A percentile compares a stretch with the other conserved stretches of the same genome.
phyloP scores from a whole-genome alignment of 1,140 invertebrate species.

The Leptinotarsa undecemlineata region DNA sequence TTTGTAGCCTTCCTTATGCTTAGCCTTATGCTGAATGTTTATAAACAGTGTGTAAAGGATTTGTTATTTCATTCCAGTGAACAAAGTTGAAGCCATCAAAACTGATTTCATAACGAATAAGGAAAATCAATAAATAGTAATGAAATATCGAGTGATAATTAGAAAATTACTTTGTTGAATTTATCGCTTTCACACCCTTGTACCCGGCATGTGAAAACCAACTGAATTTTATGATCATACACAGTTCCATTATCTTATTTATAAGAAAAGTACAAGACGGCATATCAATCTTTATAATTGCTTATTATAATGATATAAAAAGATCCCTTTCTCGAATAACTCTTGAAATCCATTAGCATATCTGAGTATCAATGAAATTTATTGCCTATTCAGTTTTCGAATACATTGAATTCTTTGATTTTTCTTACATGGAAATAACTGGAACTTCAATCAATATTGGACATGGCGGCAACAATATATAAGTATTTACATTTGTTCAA shows the following conservation, averaged over 20 bases:
- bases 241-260: constrained; percentile 16
- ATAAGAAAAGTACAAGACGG: constrained; percentile 15
- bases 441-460: too few species aligned
- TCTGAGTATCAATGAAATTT: constrained; percentile 28
- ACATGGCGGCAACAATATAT: too few species aligned
- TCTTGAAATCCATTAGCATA: constrained; percentile 24
- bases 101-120: too few species aligned
- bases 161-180: background rate
- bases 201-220: background rate
- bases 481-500: too few species aligned
- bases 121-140: background rate
- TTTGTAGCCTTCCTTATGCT: too few species aligned
- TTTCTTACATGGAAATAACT: too few species aligned
- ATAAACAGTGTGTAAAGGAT: too few species aligned
- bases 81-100: too few species aligned
- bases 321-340: constrained; percentile 5
- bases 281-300: constrained; percentile 26
- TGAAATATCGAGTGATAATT: background rate
- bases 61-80: too few species aligned
- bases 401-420: constrained; percentile 3
- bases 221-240: background rate
- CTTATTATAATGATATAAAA: constrained; percentile 28
- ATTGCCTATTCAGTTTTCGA: constrained; percentile 26
- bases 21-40: too few species aligned
- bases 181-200: background rate